Evolutionary conservation across 2,797 vertebrate genomes (phyloP).

Genomic region (Lagodon rhomboides): DNA sequence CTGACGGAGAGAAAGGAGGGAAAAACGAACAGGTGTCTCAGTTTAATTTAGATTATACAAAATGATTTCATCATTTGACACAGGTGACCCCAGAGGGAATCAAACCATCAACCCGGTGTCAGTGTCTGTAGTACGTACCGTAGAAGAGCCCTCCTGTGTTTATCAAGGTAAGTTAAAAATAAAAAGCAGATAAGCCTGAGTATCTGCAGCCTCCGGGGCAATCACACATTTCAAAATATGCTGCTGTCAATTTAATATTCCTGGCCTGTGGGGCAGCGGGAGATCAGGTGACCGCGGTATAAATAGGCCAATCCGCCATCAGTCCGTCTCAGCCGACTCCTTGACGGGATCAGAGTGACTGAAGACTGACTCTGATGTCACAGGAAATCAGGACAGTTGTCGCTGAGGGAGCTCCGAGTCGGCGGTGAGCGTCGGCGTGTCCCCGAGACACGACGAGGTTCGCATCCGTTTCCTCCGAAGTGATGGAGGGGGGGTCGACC

Average conservation of each 20-base stretch:
- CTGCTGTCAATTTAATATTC: slow-evolving; percentile 82
- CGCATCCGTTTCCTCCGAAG: slow-evolving; percentile 69
- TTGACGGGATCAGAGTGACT: slow-evolving; percentile 82
- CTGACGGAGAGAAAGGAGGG: too few species aligned
- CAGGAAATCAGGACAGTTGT: slow-evolving; percentile 70
- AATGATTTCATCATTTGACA: neutral
- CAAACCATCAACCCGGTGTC: neutral
- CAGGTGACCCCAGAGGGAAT: slow-evolving; percentile 5
- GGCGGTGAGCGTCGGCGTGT: slow-evolving; percentile 52
- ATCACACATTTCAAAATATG: slow-evolving; percentile 79
- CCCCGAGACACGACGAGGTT: slow-evolving; percentile 53
- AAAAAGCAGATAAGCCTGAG: slow-evolving; percentile 47
- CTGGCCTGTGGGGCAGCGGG: slow-evolving; percentile 46
- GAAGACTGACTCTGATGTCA: slow-evolving; percentile 81
- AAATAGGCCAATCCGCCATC: slow-evolving; percentile 76
- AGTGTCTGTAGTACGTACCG: neutral
- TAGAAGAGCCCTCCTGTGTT: slow-evolving; percentile 18
- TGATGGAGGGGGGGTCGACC: neutral
- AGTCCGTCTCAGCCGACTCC: slow-evolving; percentile 64
- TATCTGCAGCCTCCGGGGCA: slow-evolving; percentile 47
- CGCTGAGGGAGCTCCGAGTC: slow-evolving; percentile 66
- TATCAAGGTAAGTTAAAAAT: slow-evolving; percentile 63
- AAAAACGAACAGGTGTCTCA: too few species aligned
- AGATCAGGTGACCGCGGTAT: slow-evolving; percentile 79
- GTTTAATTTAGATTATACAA: too few species aligned